phyloP scores from a whole-genome alignment of 1,140 invertebrate genomes.

The Drosophila sucinea region DNA sequence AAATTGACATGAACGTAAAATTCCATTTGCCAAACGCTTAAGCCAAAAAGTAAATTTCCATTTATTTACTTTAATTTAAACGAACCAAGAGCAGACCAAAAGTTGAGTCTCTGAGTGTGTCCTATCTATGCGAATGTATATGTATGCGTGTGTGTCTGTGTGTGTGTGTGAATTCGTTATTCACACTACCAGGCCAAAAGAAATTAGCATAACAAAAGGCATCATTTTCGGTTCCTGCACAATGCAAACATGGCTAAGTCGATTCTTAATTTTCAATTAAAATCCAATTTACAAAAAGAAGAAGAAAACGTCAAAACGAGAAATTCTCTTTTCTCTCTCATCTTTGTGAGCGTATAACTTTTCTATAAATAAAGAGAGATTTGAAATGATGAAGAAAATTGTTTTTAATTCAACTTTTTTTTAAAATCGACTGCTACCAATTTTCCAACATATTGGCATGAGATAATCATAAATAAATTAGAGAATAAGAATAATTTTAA shows the following conservation, averaged over 20 bases:
- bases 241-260: conserved; percentile 78
- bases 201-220: conserved; percentile 77
- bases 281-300: conserved; percentile 71
- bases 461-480: too few relatives aligned
- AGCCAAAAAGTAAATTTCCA: conserved; percentile 78
- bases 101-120: conserved; percentile 30
- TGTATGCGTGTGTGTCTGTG: neutral
- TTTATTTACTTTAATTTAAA: conserved; percentile 77
- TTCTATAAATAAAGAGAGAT: too few relatives aligned
- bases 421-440: too few relatives aligned
- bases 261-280: conserved; percentile 81
- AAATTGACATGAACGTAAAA: conserved; percentile 44
- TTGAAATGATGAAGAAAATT: too few relatives aligned
- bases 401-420: too few relatives aligned
- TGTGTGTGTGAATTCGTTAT: conserved; percentile 16
- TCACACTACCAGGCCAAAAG: conserved; percentile 48
- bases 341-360: conserved; percentile 28
- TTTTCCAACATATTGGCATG: too few relatives aligned
- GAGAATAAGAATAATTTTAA: too few relatives aligned
- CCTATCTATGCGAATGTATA: conserved; percentile 21
- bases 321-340: conserved; percentile 23
- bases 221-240: conserved; percentile 55
- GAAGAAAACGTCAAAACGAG: conserved; percentile 53
- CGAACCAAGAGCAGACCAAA: conserved; percentile 33
- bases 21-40: conserved; percentile 53